A percentile compares a stretch with the other conserved stretches of the same genome.
Conservation (phyloP, 2,797 vertebrate genomes). For the Threskiornis aethiopicus region DNA sequence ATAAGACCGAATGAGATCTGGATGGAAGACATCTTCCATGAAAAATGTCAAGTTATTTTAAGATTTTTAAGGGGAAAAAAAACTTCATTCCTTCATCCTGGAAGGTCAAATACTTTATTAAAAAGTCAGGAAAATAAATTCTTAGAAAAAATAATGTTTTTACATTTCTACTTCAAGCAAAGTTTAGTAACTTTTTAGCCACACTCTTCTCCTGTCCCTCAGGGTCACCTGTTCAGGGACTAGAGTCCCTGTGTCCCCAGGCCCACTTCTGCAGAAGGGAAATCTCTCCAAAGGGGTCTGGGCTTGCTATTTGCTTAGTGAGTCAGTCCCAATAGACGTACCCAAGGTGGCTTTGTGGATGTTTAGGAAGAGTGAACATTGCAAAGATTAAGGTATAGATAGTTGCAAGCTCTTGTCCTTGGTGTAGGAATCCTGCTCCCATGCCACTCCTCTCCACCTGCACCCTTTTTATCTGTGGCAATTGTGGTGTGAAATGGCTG, state of each 20-base stretch:
- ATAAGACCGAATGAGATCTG: background rate
- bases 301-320: background rate
- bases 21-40: constrained; percentile 23
- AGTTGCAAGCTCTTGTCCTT: background rate
- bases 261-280: background rate
- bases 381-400: background rate
- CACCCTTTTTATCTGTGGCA: constrained; percentile 31
- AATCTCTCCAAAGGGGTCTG: background rate
- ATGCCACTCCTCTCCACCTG: background rate
- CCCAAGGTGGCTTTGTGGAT: background rate
- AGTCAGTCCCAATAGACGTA: background rate
- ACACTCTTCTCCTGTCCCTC: background rate
- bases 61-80: background rate
- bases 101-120: constrained; percentile 48
- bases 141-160: background rate
- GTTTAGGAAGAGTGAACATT: background rate
- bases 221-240: background rate
- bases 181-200: background rate
- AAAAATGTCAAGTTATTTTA: constrained; percentile 47
- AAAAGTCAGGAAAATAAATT: constrained; percentile 41
- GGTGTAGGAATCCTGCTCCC: background rate
- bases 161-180: background rate
- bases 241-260: background rate
- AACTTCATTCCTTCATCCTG: background rate
- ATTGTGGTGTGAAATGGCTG: constrained; percentile 41